Percentiles rank a stretch among this genome's conserved stretches.
Conservation (phyloP, 2,113 vertebrate genomes). For the Podocnemis expansa region DNA sequence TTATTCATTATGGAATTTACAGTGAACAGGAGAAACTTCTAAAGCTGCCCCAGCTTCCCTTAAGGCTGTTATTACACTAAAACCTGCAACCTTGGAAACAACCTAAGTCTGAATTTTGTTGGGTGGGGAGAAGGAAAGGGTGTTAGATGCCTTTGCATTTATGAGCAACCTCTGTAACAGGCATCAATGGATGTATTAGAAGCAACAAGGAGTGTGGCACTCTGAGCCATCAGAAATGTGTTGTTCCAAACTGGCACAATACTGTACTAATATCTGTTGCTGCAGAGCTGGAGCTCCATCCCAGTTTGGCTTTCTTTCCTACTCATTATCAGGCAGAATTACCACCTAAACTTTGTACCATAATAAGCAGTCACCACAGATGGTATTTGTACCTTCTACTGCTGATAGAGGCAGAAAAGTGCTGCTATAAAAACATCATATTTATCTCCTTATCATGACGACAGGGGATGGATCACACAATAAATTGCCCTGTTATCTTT, state of each 20-base stretch:
- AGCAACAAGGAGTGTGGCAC: background rate
- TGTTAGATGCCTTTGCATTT: background rate
- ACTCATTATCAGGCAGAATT: background rate
- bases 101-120: background rate
- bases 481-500: background rate
- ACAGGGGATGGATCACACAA: background rate
- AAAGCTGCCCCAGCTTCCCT: background rate
- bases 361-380: background rate
- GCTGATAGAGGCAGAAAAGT: background rate
- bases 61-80: background rate
- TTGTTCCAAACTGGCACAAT: slow-evolving; percentile 44
- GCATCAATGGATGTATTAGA: slow-evolving; percentile 8
- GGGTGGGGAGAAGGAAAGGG: background rate
- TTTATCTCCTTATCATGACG: background rate
- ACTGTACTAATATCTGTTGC: slow-evolving; percentile 7
- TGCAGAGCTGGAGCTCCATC: slow-evolving; percentile 27
- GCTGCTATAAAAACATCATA: background rate
- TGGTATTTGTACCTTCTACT: background rate
- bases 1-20: background rate
- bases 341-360: background rate
- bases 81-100: background rate
- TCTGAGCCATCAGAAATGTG: slow-evolving; percentile 20
- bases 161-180: background rate
- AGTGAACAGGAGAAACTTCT: background rate
- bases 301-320: slow-evolving; percentile 33